Conservation (phyloP, 2,797 vertebrate genomes). For the Catharus ustulatus region DNA sequence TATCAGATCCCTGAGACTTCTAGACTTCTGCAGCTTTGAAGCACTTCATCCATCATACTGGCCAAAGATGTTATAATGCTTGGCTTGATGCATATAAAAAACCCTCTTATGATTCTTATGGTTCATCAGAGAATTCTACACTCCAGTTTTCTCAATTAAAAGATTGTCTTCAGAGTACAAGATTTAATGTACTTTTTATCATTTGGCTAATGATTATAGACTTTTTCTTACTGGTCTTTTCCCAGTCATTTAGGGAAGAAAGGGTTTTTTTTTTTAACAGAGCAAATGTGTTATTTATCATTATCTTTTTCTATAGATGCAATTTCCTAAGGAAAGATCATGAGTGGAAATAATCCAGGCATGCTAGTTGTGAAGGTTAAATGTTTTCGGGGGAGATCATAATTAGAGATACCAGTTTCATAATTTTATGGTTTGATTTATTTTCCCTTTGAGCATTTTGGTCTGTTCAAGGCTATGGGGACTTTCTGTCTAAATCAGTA, state of each 20-base stretch:
- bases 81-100: background rate
- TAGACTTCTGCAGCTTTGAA: background rate
- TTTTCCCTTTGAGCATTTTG: conserved; percentile 9
- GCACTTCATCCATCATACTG: background rate
- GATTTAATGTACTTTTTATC: background rate
- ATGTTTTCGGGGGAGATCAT: background rate
- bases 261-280: background rate
- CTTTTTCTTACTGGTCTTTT: background rate
- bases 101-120: background rate
- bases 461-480: background rate
- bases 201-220: background rate
- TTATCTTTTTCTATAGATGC: background rate
- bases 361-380: background rate
- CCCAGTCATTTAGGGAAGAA: background rate
- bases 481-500: background rate
- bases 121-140: background rate
- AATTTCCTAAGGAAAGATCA: background rate
- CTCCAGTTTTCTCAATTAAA: background rate
- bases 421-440: conserved; percentile 31
- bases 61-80: background rate
- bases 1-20: background rate
- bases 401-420: conserved; percentile 15
- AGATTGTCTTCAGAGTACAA: background rate
- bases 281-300: background rate
- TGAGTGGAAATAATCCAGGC: background rate